Base-by-base conservation (phyloP, 2,797 vertebrate species). In the Coccyzus lansbergi region DNA sequence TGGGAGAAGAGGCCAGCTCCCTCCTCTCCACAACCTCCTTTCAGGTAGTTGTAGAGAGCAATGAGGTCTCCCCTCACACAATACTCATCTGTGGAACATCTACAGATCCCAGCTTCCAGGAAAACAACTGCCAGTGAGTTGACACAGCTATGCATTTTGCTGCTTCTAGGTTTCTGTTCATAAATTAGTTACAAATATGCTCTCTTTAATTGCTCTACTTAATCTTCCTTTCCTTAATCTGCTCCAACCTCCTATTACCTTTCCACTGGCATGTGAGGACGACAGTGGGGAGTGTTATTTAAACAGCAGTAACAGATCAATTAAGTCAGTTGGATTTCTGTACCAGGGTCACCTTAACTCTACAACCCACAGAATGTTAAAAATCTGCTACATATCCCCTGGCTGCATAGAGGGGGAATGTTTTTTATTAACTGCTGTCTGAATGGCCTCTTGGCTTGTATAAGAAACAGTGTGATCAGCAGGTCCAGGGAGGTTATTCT, bases 221-320 rank as follows among this genome's bases (percentile, higher is more conserved):
- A 40, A 79, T 58, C 46, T 75, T 92, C 17, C 29, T 71, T 58
- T 82, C 36, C 31, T 81, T 90, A 46, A 60, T 38, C 56, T 80
- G 26, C 33, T 86, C 34, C 15, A 46, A 46, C 40, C 44, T 83
- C 29, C 42, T 51, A 4, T 70, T 11, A 83, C 51, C 18, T 49
- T 75, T 91, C 58, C 33, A 25, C 55, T 15, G 15, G 82, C 76
- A 93, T 44, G 31, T 56, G 52, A 69, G 26, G 51, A 69, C 52
- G 69, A 55, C 65, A 81, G 60, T 6, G 13, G 42, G 12, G 76
- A 75, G 42, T 33, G 19, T 58, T 91, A 83, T 58, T 93, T 92
- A 76, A 95, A 94, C 15, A 91, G 65, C 59, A 85, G 59, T 34
- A 76, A 91, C 42, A 84, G 93, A 90, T 91, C 78, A 92, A 81